Conservation (phyloP, 2,113 vertebrate genomes). For the Struthio camelus region DNA sequence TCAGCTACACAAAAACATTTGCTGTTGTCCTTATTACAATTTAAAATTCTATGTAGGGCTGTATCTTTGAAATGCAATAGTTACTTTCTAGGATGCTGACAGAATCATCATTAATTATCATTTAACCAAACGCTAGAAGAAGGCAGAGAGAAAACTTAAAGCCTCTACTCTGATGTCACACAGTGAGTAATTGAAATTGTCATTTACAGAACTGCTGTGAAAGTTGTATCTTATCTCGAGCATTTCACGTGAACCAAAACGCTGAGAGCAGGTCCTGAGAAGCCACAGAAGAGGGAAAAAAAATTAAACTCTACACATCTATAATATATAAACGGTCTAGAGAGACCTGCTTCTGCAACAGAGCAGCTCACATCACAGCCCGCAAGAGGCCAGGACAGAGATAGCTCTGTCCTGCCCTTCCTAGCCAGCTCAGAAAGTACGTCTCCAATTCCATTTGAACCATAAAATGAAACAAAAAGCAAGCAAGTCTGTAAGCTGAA, state of each 20-base stretch:
- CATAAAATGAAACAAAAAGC: not conserved
- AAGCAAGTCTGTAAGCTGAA: not conserved
- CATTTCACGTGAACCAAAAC: not conserved
- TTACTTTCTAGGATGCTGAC: not conserved
- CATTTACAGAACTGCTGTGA: not conserved
- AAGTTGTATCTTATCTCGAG: not conserved
- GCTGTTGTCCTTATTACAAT: not conserved
- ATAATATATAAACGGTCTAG: not conserved
- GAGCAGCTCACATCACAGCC: not conserved
- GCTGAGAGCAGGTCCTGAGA: not conserved
- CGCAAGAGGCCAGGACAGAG: not conserved
- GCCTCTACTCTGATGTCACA: not conserved
- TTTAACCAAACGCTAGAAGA: not conserved
- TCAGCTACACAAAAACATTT: not conserved
- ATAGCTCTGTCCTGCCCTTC: not conserved
- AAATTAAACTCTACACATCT: not conserved
- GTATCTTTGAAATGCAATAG: conserved; percentile 27
- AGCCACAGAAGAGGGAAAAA: not conserved
- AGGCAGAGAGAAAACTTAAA: not conserved
- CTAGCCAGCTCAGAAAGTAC: not conserved
- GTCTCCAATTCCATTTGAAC: not conserved
- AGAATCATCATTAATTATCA: not conserved
- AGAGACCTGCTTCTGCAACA: not conserved
- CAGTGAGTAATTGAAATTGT: not conserved
- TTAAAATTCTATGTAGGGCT: not conserved